A percentile compares a stretch with the other conserved stretches of the same genome.
phyloP scores from a whole-genome alignment of 2,888 invertebrate genomes.

The Melinaea marsaeus region DNA sequence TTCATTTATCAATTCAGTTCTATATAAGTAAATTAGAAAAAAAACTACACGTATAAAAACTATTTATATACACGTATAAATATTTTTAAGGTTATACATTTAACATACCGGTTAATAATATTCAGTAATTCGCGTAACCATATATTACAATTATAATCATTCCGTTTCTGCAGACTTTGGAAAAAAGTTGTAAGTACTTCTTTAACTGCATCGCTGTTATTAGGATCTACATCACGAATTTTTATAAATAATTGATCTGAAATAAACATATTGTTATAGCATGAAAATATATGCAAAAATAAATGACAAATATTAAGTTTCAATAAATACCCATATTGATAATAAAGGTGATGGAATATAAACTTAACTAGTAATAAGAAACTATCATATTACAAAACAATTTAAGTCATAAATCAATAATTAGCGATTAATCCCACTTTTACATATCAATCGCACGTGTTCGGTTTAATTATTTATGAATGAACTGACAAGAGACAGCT shows the following conservation, averaged over 20 bases:
- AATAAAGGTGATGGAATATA: no score
- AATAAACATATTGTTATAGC: slow-evolving; percentile 33
- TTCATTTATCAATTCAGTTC: neutral
- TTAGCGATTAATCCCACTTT: neutral
- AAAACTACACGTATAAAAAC: no score
- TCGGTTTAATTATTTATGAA: neutral
- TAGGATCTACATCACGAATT: slow-evolving; percentile 57
- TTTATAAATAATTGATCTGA: slow-evolving; percentile 60
- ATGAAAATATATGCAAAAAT: neutral
- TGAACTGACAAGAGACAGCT: neutral
- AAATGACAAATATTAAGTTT: neutral
- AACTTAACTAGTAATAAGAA: no score
- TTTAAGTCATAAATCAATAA: no score
- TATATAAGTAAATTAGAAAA: neutral
- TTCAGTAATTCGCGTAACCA: slow-evolving; percentile 55
- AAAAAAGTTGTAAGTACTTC: slow-evolving; percentile 55
- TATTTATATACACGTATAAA: neutral
- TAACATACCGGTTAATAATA: slow-evolving; percentile 58
- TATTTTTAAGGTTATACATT: slow-evolving; percentile 44
- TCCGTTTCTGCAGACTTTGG: slow-evolving; percentile 51
- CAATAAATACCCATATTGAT: slow-evolving; percentile 27
- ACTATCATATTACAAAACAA: no score
- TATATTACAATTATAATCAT: slow-evolving; percentile 42
- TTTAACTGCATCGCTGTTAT: slow-evolving; percentile 63
- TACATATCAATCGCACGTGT: slow-evolving; percentile 1